Percentiles rank a stretch among this genome's conserved stretches.
Evolutionary conservation across 2,888 invertebrate species (phyloP).

Genomic region (Zonitis immaculata): DNA sequence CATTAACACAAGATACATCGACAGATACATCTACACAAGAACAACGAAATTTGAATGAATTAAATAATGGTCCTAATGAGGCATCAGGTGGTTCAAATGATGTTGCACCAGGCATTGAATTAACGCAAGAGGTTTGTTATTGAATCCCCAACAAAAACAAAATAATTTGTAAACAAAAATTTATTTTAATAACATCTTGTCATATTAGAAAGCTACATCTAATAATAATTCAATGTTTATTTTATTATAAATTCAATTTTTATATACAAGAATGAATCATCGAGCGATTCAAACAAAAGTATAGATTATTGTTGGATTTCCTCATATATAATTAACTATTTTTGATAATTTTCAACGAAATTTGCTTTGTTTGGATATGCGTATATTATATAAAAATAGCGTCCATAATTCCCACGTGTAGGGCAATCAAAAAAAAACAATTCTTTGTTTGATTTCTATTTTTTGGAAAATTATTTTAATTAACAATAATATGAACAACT

Average conservation of each 20-base stretch:
- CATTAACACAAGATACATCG: constrained; percentile 21
- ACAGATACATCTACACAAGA: constrained; percentile 17
- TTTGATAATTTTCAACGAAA: background rate
- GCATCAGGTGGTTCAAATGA: constrained; percentile 9
- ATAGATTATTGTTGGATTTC: background rate
- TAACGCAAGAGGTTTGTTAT: constrained; percentile 41
- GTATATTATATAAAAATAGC: background rate
- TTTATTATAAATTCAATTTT: too few relatives aligned
- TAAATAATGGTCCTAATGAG: constrained; percentile 5
- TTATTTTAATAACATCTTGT: too few relatives aligned
- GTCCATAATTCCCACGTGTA: background rate
- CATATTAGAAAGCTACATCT: too few relatives aligned
- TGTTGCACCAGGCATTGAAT: constrained; percentile 27
- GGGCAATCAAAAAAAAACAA: background rate
- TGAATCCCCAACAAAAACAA: too few relatives aligned
- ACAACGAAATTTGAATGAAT: constrained; percentile 3
- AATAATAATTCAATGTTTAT: too few relatives aligned
- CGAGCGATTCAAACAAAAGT: background rate
- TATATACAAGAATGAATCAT: background rate
- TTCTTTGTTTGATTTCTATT: background rate
- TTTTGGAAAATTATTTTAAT: too few relatives aligned
- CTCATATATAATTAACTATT: too few relatives aligned
- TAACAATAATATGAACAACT: too few relatives aligned
- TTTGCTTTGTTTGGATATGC: background rate
- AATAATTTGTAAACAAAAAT: background rate